These are phyloP conservation scores for Digitonthophagus gazella DNA, from an alignment of 2,888 invertebrate species.

Conservation along the genomic window DNA sequence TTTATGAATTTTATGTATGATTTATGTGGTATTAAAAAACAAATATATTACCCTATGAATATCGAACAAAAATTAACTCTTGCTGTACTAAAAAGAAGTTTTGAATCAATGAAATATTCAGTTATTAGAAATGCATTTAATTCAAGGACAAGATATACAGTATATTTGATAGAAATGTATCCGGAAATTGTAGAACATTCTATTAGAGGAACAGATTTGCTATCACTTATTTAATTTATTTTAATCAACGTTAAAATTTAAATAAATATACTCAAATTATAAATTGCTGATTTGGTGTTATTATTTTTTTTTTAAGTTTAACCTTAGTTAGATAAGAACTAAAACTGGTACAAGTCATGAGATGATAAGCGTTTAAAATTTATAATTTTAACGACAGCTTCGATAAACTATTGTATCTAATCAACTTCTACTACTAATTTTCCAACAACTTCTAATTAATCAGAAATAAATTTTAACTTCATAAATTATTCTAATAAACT, in stretches of 20 bases:
- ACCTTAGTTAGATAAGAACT: no score
- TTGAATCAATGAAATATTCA: neutral
- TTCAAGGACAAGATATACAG: neutral
- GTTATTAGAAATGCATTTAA: neutral
- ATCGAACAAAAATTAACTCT: neutral
- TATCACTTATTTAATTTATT: neutral
- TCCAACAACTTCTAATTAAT: no score
- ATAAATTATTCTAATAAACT: no score
- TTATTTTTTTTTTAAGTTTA: no score
- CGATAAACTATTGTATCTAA: no score
- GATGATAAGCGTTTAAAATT: no score
- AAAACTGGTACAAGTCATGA: no score
- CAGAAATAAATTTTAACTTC: no score
- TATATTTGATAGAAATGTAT: slow-evolving; percentile 4
- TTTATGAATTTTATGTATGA: slow-evolving; percentile 22
- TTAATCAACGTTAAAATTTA: neutral
- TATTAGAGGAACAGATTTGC: neutral
- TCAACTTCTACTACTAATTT: no score
- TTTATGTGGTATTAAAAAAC: neutral
- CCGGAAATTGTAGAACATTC: slow-evolving; percentile 5
- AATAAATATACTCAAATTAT: no score
- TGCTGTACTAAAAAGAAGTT: neutral
- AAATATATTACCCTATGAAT: neutral
- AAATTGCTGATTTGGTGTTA: no score
- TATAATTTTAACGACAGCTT: no score